Evolutionary conservation across 2,113 vertebrate genomes (phyloP), one percentile per base, ranked within the genome.

Genomic region (Hippopotamus amphibius): DNA sequence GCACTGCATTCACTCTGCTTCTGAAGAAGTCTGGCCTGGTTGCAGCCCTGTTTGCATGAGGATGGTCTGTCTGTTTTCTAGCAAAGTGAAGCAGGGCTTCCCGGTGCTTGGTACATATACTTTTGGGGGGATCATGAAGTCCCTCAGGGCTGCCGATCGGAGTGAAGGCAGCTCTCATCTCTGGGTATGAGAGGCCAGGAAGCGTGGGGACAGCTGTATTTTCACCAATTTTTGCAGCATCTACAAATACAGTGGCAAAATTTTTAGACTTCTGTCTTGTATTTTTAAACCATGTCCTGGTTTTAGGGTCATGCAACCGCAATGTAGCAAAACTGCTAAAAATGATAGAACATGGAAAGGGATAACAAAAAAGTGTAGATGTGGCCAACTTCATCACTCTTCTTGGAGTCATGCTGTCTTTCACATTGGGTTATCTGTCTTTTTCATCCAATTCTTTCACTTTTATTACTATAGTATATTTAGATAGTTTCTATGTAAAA

Each of bases 391-490:
- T n/a, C 33, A 88, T 37, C 95, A 81, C 30, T 85, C 88, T 46
- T 77, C 33, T 33, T 55, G 89, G 53, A 74, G 11, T 85, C 88
- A 77, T 66, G 4, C 6, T 66, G 1, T 46, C 68, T 86, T 96
- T 24, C 59, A 86, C 37, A 82, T 1, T 82, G 59, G 19, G 12
- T 30, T 65, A 33, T 61, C 37, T 53, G 7, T 15, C 2, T 53
- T 92, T 82, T 92, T 48, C 22, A 95, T 76, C 5, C 13, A 95
- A 46, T 84, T 81, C 48, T 92, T 48, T 85, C 16, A 63, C 16
- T 86, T 72, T 95, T 88, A 85, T 68, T 80, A 83, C 26, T 93
- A 22, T 85, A 24, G 33, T 63, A 12, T 68, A 90, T 96, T 66
- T 91, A 13, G 85, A 48, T 84, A 96, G 33, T 57, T 76, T 92